Base-by-base conservation (phyloP, 1,140 invertebrate species). In the Lucilia sericata region DNA sequence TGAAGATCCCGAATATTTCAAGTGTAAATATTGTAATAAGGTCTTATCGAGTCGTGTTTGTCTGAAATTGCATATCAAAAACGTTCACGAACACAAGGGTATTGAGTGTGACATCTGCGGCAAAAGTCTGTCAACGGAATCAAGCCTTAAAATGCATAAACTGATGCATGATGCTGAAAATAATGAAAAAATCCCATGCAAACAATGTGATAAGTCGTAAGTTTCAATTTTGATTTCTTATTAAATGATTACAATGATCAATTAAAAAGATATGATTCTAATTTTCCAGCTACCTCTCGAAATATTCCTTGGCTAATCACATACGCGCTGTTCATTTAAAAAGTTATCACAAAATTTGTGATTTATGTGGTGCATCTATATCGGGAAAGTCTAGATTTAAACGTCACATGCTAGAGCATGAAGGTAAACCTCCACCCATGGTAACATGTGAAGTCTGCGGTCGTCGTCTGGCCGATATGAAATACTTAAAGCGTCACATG, bases 331-430 rank as follows among this genome's bases (percentile, higher is more conserved):
- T 65, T 74, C 74, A 90, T 36, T 74, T 88, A 19, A 86, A 88
- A 14, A 85, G 85, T 19, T 90, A 88, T 14, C 86, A 85, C 60
- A 88, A 86, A 75, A 90, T 91, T 86, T 91, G 90, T 85, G 88
- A 91, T 82, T 86, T 91, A 17, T 91, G 90, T 25, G 90, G 89
- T 0, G 88, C 89, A 82, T 86, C 89, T 0, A 88, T 91, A 74
- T 86, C 88, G 0, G 88, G 87, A 4, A 84, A 86, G 0, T 86
- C 87, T 0, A 86, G 86, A 4, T 90, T 91, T 47, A 85, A 34
- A 19, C 86, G 42, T 13, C 76, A 80, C 13, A 19, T 25, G 21
- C 13, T 80, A 3, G 25, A 80, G 21, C 76, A 80, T 51, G 47
- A 80, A 51, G 76, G 42, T 4, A 49, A 21, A 19, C 42, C 42